A percentile compares a stretch with the other conserved stretches of the same genome.
These are phyloP conservation scores for Congeria kusceri DNA, from an alignment of 2,888 invertebrate genomes.

Conservation along the genomic window DNA sequence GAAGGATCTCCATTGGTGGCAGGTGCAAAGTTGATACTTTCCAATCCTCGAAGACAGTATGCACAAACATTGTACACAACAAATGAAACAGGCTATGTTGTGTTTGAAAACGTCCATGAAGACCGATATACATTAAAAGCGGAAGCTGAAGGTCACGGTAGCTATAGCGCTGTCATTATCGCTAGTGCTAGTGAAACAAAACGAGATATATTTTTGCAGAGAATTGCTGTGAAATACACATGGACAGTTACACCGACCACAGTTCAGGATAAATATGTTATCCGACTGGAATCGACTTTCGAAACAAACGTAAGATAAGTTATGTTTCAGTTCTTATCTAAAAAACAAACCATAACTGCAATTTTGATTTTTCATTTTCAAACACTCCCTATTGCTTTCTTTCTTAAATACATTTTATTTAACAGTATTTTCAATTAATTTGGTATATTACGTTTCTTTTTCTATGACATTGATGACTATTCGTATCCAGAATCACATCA, in stretches of 20 bases:
- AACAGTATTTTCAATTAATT: no score
- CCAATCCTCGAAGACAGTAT: slow-evolving; percentile 51
- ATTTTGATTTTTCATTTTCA: not conserved
- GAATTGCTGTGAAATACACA: slow-evolving; percentile 66
- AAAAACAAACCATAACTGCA: not conserved
- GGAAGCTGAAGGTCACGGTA: slow-evolving; percentile 51
- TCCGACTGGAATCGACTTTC: slow-evolving; percentile 72
- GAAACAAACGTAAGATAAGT: slow-evolving; percentile 58
- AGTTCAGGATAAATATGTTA: slow-evolving; percentile 68
- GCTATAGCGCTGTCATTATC: slow-evolving; percentile 50
- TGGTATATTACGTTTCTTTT: no score
- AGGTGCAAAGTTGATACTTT: slow-evolving; percentile 62
- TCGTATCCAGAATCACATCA: no score
- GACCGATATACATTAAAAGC: slow-evolving; percentile 62
- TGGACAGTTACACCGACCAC: slow-evolving; percentile 70
- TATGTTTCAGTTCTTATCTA: not conserved
- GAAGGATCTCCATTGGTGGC: slow-evolving; percentile 64
- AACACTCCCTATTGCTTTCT: not conserved
- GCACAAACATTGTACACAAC: slow-evolving; percentile 26
- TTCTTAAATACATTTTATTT: no score
- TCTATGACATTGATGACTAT: no score
- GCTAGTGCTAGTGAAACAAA: slow-evolving; percentile 25
- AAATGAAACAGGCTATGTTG: slow-evolving; percentile 57
- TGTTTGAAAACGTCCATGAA: slow-evolving; percentile 62
- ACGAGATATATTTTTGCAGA: slow-evolving; percentile 59